Conservation (phyloP, 2,888 invertebrate species). For the Himalopsyche japonica region DNA sequence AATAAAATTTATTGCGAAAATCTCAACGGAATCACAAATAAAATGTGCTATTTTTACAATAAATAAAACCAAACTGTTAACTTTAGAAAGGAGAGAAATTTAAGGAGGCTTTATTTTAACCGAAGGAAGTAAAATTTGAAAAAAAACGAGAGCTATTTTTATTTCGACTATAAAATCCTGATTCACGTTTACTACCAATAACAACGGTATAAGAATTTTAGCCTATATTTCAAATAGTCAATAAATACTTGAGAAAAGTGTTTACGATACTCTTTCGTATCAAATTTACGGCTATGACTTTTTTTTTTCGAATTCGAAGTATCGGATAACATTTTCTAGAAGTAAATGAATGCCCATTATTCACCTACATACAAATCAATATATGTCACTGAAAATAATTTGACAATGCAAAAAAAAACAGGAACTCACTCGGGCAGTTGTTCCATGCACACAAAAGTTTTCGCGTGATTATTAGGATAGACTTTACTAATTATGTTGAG, state of each 20-base stretch:
- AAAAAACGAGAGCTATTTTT: neutral
- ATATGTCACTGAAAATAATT: too few relatives aligned
- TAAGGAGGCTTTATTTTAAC: neutral
- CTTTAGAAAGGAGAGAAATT: too few relatives aligned
- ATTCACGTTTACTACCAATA: neutral
- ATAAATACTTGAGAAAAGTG: neutral
- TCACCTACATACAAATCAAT: too few relatives aligned
- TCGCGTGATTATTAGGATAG: too few relatives aligned
- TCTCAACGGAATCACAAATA: too few relatives aligned
- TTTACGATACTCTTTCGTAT: neutral
- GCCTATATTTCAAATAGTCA: neutral
- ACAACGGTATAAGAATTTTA: neutral
- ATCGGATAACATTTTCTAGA: neutral
- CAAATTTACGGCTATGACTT: neutral
- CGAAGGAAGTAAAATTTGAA: neutral
- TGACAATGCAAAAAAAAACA: too few relatives aligned
- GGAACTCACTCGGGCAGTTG: too few relatives aligned
- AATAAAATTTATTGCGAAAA: too few relatives aligned
- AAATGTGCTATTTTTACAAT: too few relatives aligned
- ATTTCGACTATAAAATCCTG: neutral
- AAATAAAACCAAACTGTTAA: too few relatives aligned
- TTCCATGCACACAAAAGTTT: too few relatives aligned
- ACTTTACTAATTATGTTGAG: too few relatives aligned
- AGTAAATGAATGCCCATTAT: neutral
- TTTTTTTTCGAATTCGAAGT: neutral